Base-by-base conservation (phyloP, 2,888 invertebrate genomes). In the Chrysodeixis includens region DNA sequence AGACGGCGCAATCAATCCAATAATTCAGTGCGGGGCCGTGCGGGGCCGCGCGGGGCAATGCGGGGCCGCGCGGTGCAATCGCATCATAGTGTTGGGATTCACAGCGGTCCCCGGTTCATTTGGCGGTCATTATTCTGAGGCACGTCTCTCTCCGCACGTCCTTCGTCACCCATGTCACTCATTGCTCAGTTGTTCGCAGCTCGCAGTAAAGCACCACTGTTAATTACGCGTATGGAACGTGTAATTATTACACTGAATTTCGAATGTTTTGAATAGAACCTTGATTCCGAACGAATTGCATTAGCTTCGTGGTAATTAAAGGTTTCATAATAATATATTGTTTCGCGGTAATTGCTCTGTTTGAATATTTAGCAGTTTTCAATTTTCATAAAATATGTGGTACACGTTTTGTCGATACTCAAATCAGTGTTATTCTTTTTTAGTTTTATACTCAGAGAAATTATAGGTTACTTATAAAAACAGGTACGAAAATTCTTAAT, bases 91-190 rank as follows among this genome's bases (percentile, higher is more conserved):
- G 86, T 86, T 86, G 84, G 83, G 83, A 87, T 84, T 86, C 83
- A 74, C 83, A 83, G 85, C 86, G 86, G 85, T 82, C 83, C 78
- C 78, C 79, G 84, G 86, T 90, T 90, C 91, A 92, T 91, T 91
- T 89, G 86, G 78, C 83, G 83, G 86, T 84, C 88, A 91, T 92
- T 92, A 92, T 92, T 90, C 90, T 76, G 79, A 75, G 77, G 84
- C 92, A 90, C 89, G 90, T 85, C 78, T 71, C 79, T 65, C 64
- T 71, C 66, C 81, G 83, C 81, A 79, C 78, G 82, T 76, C 63
- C 75, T 73, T 73, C 71, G 73, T 62, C 73, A 71, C 76, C 74
- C 76, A 76, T 67, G 81, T 83, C 84, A 83, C 75, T 82, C 83
- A 83, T 66, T 71, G 78, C 74, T 77, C 81, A 71, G 77, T 74